phyloP scores from a whole-genome alignment of 2,113 vertebrate genomes.

The Corythaixoides concolor region DNA sequence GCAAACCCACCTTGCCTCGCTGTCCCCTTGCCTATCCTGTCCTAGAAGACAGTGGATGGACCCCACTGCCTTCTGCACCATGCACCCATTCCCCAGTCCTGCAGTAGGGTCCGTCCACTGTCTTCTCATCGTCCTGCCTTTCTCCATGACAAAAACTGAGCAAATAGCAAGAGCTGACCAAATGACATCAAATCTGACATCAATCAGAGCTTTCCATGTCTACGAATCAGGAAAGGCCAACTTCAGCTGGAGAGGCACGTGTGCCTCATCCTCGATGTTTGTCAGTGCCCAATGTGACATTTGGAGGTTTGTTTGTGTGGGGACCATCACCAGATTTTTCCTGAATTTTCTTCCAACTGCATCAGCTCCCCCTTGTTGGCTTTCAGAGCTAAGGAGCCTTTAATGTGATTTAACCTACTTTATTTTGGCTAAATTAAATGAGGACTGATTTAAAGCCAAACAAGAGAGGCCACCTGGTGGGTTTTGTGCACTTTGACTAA shows the following conservation, averaged over 20 bases:
- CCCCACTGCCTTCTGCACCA: background rate
- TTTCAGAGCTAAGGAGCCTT: background rate
- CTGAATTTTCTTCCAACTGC: background rate
- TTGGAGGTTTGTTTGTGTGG: background rate
- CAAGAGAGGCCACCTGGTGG: slow-evolving; percentile 29
- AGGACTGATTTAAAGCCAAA: background rate
- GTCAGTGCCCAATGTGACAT: background rate
- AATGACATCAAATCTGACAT: background rate
- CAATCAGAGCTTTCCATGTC: background rate
- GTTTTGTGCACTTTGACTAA: slow-evolving; percentile 34
- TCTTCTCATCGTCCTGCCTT: background rate
- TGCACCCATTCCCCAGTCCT: background rate
- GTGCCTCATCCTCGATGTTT: background rate
- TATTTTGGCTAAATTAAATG: slow-evolving; percentile 8
- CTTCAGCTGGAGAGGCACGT: background rate
- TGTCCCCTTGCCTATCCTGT: background rate
- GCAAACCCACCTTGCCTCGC: background rate
- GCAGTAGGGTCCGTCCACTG: background rate
- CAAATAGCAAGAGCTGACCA: background rate
- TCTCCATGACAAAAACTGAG: background rate
- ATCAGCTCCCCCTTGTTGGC: background rate
- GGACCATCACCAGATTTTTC: background rate
- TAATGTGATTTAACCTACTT: slow-evolving; percentile 20
- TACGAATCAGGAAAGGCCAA: background rate
- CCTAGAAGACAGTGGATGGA: background rate